Percentiles rank a stretch among this genome's conserved stretches.
Conservation (phyloP, 2,797 vertebrate genomes). For the Sebastes nivosus region DNA sequence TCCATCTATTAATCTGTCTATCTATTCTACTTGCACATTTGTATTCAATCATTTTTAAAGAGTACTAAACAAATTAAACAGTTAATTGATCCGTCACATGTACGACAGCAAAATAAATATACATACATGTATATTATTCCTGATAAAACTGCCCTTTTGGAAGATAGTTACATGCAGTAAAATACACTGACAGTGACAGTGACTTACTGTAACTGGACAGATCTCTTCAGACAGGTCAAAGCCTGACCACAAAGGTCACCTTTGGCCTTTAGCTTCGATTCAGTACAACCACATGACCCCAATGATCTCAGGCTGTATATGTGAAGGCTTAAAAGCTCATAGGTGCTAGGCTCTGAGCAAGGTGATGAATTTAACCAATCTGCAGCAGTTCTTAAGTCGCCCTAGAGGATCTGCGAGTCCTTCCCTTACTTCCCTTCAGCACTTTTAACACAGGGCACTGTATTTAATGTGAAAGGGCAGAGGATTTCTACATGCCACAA, state of each 20-base stretch:
- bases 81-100: not conserved
- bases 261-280: not conserved
- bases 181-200: not conserved
- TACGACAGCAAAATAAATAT: not conserved
- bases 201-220: not conserved
- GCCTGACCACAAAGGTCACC: conserved; percentile 5
- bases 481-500: not conserved
- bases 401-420: no score
- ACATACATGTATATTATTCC: not conserved
- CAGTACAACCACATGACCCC: not conserved
- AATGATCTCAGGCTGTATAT: not conserved
- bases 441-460: not conserved
- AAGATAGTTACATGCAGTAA: not conserved
- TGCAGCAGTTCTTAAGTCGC: not conserved
- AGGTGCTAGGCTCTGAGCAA: not conserved
- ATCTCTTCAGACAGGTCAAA: conserved; percentile 10
- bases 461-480: not conserved
- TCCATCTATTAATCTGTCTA: not conserved
- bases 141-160: not conserved
- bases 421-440: not conserved
- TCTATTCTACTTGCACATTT: not conserved
- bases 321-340: not conserved
- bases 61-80: not conserved
- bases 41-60: not conserved
- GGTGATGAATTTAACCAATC: not conserved